phyloP scores from a whole-genome alignment of 2,888 invertebrate genomes.

The Chorisops tibialis region DNA sequence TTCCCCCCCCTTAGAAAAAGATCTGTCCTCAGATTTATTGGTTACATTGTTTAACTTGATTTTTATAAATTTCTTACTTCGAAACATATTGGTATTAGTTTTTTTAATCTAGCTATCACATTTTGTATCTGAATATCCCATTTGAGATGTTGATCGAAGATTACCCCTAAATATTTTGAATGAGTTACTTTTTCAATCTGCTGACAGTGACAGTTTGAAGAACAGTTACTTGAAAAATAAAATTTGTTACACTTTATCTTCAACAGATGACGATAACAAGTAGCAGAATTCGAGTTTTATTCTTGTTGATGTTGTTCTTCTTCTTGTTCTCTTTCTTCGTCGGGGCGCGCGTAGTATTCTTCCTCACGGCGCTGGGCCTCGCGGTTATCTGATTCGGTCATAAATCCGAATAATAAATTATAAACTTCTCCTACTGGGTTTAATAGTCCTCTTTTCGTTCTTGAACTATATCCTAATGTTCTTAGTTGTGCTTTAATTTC shows the following conservation, averaged over 20 bases:
- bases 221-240: background rate
- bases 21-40: background rate
- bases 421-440: background rate
- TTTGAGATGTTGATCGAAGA: too few relatives aligned
- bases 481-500: background rate
- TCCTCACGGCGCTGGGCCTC: too few relatives aligned
- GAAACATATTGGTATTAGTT: background rate
- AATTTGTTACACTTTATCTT: background rate
- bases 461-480: background rate
- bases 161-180: too few relatives aligned
- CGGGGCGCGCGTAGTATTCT: too few relatives aligned
- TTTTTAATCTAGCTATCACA: background rate
- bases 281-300: too few relatives aligned
- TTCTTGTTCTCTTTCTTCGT: background rate
- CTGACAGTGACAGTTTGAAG: background rate
- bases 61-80: background rate
- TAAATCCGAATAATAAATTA: background rate
- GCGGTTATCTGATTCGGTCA: background rate
- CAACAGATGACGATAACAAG: too few relatives aligned
- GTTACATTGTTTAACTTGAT: background rate
- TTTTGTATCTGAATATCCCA: background rate
- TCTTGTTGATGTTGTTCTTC: background rate
- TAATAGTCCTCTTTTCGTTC: constrained; percentile 1
- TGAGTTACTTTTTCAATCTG: background rate
- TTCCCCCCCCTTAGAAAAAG: background rate